Base-by-base conservation (phyloP, 23 tunicate species). In the Trididemnum nubilum region DNA sequence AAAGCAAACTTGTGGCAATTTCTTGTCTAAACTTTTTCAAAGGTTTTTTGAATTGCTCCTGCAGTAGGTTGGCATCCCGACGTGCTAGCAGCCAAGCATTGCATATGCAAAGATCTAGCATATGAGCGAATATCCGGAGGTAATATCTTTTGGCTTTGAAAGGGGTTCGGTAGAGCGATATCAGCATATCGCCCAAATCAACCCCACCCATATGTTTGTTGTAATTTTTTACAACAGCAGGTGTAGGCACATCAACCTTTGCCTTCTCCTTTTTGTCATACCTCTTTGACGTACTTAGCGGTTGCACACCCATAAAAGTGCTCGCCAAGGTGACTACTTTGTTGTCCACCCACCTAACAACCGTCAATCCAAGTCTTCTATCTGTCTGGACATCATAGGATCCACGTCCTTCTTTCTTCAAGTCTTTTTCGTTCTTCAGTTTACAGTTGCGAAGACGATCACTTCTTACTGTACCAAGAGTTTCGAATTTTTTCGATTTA, bases 261-360 rank as follows among this genome's bases (percentile, higher is more conserved):
- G 18, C 7, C 21, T 74, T 74, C 27, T 74, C 5, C 25, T 36
- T 19, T 38, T 24, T 49, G 30, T 74, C 59, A 21, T 9, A 74
- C 3, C 79, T 21, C 2, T 38, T 21, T 2, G 7, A 34, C 1
- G 69, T 54, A 33, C 39, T 3, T 9, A 77, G 39, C 12, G 66
- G 66, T 70, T 54, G 69, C 35, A 54, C 70, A 58, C 82, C 82
- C 22, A 31, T 31, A 39, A 29, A 77, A 7, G 54, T 44, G 69
- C 67, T 54, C 31, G 70, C 82, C 70, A 54, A 5, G 7, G 38
- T 29, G 27, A 77, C 82, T 2, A 31, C 67, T 77, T 54, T 77
- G 39, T 54, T 54, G 36, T 77, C 82, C 52, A 28, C 22, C 69
- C 82, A 77, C 25, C 26, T 74, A 65, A 74, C 80, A 74, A 74